Evolutionary conservation across 23 tunicate genomes (phyloP), one percentile per base, ranked within the genome.

Genomic region (Phallusia fumigata): DNA sequence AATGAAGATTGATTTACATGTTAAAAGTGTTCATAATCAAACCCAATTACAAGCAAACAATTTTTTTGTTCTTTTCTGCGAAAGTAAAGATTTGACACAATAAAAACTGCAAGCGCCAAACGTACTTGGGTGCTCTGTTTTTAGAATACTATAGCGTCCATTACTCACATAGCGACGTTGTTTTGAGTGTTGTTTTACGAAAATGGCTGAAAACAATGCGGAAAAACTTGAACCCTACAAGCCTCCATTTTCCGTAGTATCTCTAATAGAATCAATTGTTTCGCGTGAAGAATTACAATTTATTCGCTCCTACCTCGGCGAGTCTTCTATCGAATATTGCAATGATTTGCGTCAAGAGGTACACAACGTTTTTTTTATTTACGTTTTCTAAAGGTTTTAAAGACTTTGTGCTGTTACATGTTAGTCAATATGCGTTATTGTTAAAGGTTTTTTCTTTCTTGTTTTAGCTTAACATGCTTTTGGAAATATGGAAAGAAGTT

Each of bases 401-500:
- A 40, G 47, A 3, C 47, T 40, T 40, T 5, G 10, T 40, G n/a
- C n/a, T n/a, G n/a, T n/a, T n/a, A n/a, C n/a, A n/a, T n/a, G n/a
- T n/a, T n/a, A n/a, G n/a, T n/a, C n/a, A n/a, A n/a, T n/a, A n/a
- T n/a, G n/a, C n/a, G n/a, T n/a, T n/a, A n/a, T n/a, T n/a, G n/a
- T n/a, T n/a, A n/a, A n/a, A n/a, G n/a, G n/a, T n/a, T n/a, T n/a
- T n/a, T 40, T 40, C 10, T 40, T 21, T 11, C 19, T 84, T 52
- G 16, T 31, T 84, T 72, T 75, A 92, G 97, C 74, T 92, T 35
- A 88, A 92, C 31, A 87, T 65, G 28, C 75, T 92, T 6, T 76
- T 92, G 72, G 97, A 92, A 30, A 92, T 92, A 80, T 92, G 97
- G 97, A 87, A 80, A 64, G 91, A 83, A 19, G 76, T 92, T 19